Conservation (phyloP, 2,113 vertebrate species). For the Spheniscus mendiculus region DNA sequence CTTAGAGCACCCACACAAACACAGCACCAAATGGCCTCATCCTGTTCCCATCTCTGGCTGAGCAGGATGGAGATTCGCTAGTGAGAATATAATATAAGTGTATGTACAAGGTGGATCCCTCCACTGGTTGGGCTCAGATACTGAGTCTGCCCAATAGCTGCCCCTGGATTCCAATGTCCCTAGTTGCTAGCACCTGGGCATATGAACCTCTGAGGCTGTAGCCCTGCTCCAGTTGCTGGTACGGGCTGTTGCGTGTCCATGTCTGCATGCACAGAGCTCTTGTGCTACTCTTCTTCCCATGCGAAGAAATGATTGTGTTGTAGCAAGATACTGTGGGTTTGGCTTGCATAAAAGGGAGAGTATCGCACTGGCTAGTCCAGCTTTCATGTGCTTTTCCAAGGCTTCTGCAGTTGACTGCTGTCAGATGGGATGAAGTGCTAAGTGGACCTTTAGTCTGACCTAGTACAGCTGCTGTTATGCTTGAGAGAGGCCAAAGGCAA, state of each 20-base stretch:
- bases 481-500: background rate
- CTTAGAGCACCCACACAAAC: no score
- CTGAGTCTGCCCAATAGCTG: background rate
- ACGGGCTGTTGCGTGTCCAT: rapidly evolving
- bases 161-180: background rate
- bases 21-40: background rate
- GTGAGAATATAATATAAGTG: rapidly evolving
- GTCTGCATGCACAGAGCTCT: background rate
- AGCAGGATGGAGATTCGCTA: background rate
- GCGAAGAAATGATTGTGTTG: background rate
- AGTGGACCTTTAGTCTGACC: background rate
- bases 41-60: background rate
- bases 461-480: background rate
- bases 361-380: background rate
- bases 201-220: background rate
- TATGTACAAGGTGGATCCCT: background rate
- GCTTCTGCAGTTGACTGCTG: background rate
- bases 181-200: background rate
- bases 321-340: background rate
- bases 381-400: background rate
- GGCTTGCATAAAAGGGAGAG: background rate
- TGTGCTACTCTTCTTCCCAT: background rate
- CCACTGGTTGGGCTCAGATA: background rate
- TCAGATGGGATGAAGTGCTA: background rate
- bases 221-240: background rate